phyloP scores from a whole-genome alignment of 2,113 vertebrate genomes.

The Carassius gibelio region DNA sequence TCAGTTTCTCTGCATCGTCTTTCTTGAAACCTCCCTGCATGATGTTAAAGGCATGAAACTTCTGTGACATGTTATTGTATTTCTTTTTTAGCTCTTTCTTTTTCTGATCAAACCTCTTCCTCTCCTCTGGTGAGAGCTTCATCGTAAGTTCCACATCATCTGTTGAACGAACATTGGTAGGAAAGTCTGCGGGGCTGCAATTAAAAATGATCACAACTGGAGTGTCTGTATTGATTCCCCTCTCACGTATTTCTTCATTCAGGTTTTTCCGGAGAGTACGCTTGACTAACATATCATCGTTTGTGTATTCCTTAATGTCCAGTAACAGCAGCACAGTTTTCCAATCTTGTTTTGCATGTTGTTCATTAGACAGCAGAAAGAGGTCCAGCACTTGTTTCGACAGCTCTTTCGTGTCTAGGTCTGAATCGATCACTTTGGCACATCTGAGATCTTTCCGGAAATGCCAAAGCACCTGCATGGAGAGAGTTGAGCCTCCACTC shows the following conservation, averaged over 20 bases:
- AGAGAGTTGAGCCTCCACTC: background rate
- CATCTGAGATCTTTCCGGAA: background rate
- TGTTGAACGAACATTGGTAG: background rate
- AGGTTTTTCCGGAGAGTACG: background rate
- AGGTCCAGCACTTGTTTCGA: conserved; percentile 2
- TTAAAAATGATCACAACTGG: background rate
- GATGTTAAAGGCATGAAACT: background rate
- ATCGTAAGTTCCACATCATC: background rate
- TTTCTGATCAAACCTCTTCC: background rate
- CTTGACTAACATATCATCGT: background rate
- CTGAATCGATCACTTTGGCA: background rate
- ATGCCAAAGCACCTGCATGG: background rate
- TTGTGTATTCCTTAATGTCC: background rate
- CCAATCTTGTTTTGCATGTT: background rate
- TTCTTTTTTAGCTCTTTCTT: background rate
- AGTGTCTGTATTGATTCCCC: background rate
- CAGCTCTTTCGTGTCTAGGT: background rate
- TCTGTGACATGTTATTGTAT: background rate
- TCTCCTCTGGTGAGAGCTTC: background rate
- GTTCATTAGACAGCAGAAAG: background rate
- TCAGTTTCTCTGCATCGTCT: background rate
- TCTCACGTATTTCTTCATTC: background rate
- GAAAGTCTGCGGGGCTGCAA: background rate
- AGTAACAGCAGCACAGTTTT: background rate
- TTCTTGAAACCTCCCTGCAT: background rate